Evolutionary conservation across 1,140 invertebrate genomes (phyloP).

Genomic region (Rhagoletis pomonella): DNA sequence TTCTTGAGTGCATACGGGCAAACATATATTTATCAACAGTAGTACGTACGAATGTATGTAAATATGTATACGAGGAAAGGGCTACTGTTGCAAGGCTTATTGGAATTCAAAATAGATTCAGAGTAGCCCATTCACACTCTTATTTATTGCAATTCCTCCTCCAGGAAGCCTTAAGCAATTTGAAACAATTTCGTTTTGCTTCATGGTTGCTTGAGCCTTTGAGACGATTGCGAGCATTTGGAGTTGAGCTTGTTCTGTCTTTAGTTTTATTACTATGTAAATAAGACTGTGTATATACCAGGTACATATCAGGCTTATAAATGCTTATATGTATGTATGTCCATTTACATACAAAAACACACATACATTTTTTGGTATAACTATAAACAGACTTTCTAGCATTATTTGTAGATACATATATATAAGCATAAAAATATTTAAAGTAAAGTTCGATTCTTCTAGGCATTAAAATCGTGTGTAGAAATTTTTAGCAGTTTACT

Average conservation of each 20-base stretch:
- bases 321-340: too few relatives aligned
- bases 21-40: neutral
- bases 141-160: neutral
- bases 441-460: too few relatives aligned
- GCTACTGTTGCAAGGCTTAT: constrained; percentile 21
- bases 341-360: too few relatives aligned
- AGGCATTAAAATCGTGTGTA: too few relatives aligned
- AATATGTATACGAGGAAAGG: neutral
- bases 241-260: neutral
- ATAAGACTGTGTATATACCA: too few relatives aligned
- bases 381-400: too few relatives aligned
- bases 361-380: too few relatives aligned
- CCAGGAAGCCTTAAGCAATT: constrained; percentile 12
- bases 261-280: neutral
- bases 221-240: neutral
- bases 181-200: constrained; percentile 40
- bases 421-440: too few relatives aligned
- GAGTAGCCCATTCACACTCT: constrained; percentile 6
- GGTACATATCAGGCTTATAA: too few relatives aligned
- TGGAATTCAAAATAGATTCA: neutral
- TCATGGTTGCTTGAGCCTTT: constrained; percentile 47
- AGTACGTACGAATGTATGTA: neutral
- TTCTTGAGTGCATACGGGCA: neutral
- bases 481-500: too few relatives aligned
- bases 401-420: too few relatives aligned